Evolutionary conservation across 1,140 invertebrate genomes (phyloP).

Genomic region (Colletes latitarsis): DNA sequence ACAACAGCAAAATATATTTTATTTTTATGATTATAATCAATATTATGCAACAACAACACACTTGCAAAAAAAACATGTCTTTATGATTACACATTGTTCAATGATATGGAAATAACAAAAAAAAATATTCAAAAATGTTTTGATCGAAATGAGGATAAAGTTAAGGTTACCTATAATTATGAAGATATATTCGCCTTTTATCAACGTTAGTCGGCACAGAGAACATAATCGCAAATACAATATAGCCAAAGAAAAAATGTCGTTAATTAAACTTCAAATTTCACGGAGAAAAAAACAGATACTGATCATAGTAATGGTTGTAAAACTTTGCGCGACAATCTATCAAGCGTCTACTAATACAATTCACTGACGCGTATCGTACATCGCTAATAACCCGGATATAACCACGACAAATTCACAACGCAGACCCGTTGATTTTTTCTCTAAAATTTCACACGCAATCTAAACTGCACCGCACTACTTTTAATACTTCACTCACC

Average conservation of each 20-base stretch:
- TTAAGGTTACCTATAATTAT: constrained; percentile 35
- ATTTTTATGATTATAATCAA: background rate
- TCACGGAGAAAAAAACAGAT: background rate
- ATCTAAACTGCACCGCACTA: constrained; percentile 37
- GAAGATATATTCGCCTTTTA: background rate
- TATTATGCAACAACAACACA: background rate
- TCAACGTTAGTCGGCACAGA: background rate
- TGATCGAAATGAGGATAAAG: background rate
- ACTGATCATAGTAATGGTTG: background rate
- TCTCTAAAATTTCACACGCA: constrained; percentile 28
- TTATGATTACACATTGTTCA: background rate
- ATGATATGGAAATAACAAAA: background rate
- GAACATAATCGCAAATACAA: constrained; percentile 10
- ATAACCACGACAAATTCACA: constrained; percentile 42
- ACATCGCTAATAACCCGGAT: constrained; percentile 37
- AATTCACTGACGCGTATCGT: constrained; percentile 23
- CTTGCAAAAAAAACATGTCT: background rate
- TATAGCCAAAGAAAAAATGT: background rate
- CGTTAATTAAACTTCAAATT: constrained; percentile 13
- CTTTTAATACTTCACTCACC: constrained; percentile 72
- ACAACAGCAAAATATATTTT: background rate
- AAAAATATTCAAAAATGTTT: background rate
- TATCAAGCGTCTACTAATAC: constrained; percentile 22
- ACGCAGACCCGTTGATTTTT: constrained; percentile 22
- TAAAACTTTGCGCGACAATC: constrained; percentile 6